A percentile compares a stretch with the other conserved stretches of the same genome.
phyloP scores from a whole-genome alignment of 2,113 vertebrate genomes.

The Macquaria australasica region DNA sequence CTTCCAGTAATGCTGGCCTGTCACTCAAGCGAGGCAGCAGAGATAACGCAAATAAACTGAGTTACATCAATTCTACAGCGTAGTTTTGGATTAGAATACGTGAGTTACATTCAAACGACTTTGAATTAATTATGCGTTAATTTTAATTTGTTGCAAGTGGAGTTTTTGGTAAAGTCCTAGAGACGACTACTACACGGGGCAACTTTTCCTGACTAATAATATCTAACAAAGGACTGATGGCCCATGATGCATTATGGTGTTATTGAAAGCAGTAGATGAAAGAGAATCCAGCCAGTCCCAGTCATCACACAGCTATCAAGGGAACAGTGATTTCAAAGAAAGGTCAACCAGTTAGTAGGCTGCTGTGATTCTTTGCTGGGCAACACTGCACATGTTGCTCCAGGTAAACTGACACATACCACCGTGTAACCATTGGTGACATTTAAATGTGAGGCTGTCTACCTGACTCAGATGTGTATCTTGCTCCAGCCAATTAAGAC shows the following conservation, averaged over 20 bases:
- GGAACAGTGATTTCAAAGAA: conserved; percentile 52
- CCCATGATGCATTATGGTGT: background rate
- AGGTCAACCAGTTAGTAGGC: conserved; percentile 60
- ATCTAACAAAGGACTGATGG: background rate
- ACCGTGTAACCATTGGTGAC: conserved; percentile 66
- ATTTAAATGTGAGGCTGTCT: conserved; percentile 78
- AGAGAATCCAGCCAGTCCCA: conserved; percentile 3
- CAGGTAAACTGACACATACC: conserved; percentile 51
- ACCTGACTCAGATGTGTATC: conserved; percentile 62
- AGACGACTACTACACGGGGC: background rate
- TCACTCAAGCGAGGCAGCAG: background rate
- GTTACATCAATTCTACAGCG: no score
- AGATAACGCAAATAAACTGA: background rate
- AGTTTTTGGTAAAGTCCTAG: background rate
- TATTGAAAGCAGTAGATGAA: background rate
- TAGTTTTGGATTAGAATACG: background rate
- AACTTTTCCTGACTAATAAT: background rate
- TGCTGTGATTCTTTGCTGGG: conserved; percentile 22
- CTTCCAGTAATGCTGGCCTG: no score
- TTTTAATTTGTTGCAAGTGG: background rate
- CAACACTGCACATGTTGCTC: conserved; percentile 45
- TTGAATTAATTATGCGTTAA: background rate
- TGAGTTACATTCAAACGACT: background rate
- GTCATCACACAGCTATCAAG: conserved; percentile 33
- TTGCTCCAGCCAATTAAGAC: conserved; percentile 72